Percentiles rank a stretch among this genome's conserved stretches.
Evolutionary conservation across 2,888 invertebrate species (phyloP).

Genomic region (Ditula angustiorana): DNA sequence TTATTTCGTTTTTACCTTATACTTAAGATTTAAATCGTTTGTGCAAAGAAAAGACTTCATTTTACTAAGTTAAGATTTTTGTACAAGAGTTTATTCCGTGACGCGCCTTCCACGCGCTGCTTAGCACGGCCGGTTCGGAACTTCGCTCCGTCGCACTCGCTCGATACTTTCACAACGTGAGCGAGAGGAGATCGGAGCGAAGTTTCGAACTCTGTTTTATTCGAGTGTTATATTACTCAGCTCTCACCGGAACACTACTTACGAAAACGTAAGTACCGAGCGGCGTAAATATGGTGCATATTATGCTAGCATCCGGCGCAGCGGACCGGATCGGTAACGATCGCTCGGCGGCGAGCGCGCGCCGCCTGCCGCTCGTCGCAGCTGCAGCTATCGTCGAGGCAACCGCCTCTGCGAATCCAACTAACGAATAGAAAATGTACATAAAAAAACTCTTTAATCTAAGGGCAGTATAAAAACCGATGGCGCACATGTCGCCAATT

Average conservation of each 20-base stretch:
- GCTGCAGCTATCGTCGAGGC: too few relatives aligned
- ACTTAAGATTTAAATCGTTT: constrained; percentile 65
- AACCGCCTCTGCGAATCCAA: background rate
- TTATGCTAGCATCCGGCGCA: constrained; percentile 76
- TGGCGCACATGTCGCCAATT: background rate
- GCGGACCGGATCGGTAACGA: constrained; percentile 74
- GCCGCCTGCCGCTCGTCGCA: too few relatives aligned
- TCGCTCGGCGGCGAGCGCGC: too few relatives aligned
- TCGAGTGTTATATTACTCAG: too few relatives aligned
- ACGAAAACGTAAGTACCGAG: constrained; percentile 4
- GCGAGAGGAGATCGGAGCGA: background rate
- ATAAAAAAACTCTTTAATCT: background rate
- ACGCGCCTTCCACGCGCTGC: background rate
- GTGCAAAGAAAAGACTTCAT: constrained; percentile 72
- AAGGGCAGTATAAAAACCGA: constrained; percentile 27
- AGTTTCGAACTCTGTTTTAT: too few relatives aligned
- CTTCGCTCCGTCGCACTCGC: background rate
- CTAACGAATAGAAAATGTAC: constrained; percentile 4
- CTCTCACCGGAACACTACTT: background rate
- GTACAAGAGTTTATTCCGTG: constrained; percentile 63
- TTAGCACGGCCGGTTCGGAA: background rate
- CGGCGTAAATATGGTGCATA: constrained; percentile 60
- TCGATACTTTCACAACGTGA: background rate
- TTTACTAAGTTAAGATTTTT: constrained; percentile 66
- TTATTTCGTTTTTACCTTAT: constrained; percentile 79